phyloP scores from a whole-genome alignment of 2,888 invertebrate genomes.

The Eristalis tenax region DNA sequence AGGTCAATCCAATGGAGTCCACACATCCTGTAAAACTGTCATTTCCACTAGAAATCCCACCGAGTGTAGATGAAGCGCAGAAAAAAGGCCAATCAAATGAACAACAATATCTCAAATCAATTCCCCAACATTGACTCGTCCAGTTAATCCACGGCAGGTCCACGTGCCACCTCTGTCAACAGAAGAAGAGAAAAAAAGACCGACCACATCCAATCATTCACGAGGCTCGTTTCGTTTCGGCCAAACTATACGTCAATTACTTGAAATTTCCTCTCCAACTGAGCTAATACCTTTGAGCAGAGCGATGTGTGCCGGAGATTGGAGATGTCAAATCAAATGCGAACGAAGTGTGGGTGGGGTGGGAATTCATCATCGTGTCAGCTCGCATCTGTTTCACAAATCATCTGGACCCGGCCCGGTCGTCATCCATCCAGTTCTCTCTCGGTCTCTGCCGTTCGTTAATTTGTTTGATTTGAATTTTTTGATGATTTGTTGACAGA shows the following conservation, averaged over 20 bases:
- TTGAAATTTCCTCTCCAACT: conserved; percentile 45
- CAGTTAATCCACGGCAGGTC: conserved; percentile 17
- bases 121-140: neutral
- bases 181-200: neutral
- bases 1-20: neutral
- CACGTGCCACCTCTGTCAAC: conserved; percentile 47
- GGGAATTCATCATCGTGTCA: conserved; percentile 49
- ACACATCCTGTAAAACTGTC: neutral
- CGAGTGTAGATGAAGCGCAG: neutral
- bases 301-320: neutral
- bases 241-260: conserved; percentile 44
- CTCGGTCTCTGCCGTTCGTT: neutral
- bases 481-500: conserved; percentile 60
- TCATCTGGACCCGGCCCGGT: conserved; percentile 6
- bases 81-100: neutral
- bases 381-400: conserved; percentile 48
- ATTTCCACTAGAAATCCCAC: neutral
- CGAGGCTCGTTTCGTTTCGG: conserved; percentile 13
- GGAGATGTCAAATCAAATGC: neutral
- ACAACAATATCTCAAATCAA: conserved; percentile 2
- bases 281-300: conserved; percentile 43
- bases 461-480: conserved; percentile 46
- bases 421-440: neutral
- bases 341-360: neutral
- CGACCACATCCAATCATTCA: conserved; percentile 35